Percentiles rank a stretch among this genome's conserved stretches.
Conservation (phyloP, 2,113 vertebrate genomes). For the Melanocharis versteri region DNA sequence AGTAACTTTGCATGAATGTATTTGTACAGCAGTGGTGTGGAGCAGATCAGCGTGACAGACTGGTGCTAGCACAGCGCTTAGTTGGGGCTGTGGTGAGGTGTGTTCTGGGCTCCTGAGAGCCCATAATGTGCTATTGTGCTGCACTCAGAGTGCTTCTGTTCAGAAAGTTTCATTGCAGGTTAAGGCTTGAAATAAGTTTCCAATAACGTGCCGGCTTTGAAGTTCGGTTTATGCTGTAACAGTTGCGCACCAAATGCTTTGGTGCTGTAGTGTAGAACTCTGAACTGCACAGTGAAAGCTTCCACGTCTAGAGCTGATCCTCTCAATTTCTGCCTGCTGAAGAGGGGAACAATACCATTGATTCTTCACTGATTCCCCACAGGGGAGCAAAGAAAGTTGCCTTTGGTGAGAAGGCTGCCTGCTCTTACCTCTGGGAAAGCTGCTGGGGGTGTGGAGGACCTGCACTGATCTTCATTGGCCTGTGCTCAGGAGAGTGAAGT, state of each 20-base stretch:
- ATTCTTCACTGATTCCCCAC: background rate
- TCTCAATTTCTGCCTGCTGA: background rate
- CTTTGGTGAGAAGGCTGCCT: background rate
- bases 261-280: background rate
- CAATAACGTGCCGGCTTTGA: background rate
- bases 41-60: background rate
- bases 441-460: background rate
- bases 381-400: background rate
- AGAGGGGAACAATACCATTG: background rate
- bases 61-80: fast-evolving
- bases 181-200: background rate
- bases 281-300: background rate
- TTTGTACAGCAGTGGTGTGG: background rate
- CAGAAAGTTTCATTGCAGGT: background rate
- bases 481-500: background rate
- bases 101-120: background rate
- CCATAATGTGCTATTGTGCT: background rate
- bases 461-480: background rate
- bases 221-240: background rate
- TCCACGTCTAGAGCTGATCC: background rate
- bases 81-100: background rate
- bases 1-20: background rate
- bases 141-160: background rate
- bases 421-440: background rate
- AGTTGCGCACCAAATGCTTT: background rate